A percentile compares a stretch with the other conserved stretches of the same genome.
Evolutionary conservation across 2,888 invertebrate genomes (phyloP).

Genomic region (Tuta absoluta): DNA sequence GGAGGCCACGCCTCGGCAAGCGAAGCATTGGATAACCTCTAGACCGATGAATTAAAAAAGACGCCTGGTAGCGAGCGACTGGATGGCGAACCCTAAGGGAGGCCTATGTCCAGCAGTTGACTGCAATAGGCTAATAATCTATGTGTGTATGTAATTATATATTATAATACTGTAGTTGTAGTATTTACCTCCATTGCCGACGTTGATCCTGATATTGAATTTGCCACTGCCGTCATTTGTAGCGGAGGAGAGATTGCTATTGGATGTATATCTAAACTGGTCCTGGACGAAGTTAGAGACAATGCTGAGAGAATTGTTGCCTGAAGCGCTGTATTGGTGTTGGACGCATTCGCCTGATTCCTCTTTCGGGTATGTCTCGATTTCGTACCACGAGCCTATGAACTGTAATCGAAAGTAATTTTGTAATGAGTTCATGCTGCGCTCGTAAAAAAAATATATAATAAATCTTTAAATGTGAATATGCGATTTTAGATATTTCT

Average conservation of each 20-base stretch:
- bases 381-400: slow-evolving; percentile 58
- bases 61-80: no score
- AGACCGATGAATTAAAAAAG: no score
- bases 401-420: slow-evolving; percentile 49
- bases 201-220: slow-evolving; percentile 47
- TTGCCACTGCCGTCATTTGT: slow-evolving; percentile 49
- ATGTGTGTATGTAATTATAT: no score
- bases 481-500: not conserved
- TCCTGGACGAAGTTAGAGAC: not conserved
- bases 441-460: not conserved
- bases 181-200: not conserved
- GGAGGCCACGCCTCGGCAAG: no score
- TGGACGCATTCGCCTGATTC: slow-evolving; percentile 58
- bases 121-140: no score
- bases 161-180: not conserved
- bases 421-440: not conserved
- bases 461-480: no score
- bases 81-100: no score
- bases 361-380: slow-evolving; percentile 58
- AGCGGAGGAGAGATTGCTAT: slow-evolving; percentile 30
- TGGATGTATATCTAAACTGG: slow-evolving; percentile 20
- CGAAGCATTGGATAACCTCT: no score
- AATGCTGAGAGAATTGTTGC: not conserved
- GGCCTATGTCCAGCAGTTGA: no score
- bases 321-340: slow-evolving; percentile 46